These are phyloP conservation scores for Lithophane socia DNA, from an alignment of 2,888 invertebrate species.

Conservation along the genomic window DNA sequence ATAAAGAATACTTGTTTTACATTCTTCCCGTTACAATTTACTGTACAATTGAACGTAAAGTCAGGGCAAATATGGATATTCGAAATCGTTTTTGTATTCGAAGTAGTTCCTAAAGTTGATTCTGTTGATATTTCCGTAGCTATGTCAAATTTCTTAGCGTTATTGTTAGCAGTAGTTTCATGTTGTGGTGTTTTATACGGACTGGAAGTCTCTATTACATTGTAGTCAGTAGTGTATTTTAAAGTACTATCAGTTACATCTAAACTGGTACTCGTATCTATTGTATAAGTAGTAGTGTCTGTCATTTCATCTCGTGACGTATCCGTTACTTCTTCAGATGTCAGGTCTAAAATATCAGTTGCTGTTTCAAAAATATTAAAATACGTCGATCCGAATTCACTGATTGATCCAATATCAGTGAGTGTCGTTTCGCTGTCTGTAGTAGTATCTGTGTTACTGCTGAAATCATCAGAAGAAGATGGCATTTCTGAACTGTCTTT, in stretches of 20 bases:
- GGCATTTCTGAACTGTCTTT: conserved; percentile 23
- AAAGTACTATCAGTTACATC: conserved; percentile 30
- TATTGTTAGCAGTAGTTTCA: conserved; percentile 30
- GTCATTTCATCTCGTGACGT: conserved; percentile 13
- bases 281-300: conserved; percentile 34
- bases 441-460: conserved; percentile 40
- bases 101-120: conserved; percentile 30
- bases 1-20: conserved; percentile 83
- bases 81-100: conserved; percentile 6
- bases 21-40: conserved; percentile 77
- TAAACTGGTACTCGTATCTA: conserved; percentile 24
- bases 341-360: conserved; percentile 26
- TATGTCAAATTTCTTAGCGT: conserved; percentile 23
- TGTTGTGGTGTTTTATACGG: conserved; percentile 22
- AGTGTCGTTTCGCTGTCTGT: conserved; percentile 45
- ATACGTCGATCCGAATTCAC: conserved; percentile 28
- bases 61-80: conserved; percentile 71
- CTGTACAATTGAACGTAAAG: conserved; percentile 80
- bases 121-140: conserved; percentile 37
- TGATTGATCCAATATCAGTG: conserved; percentile 38
- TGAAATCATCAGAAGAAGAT: conserved; percentile 19
- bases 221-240: conserved; percentile 21
- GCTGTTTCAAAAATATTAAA: conserved; percentile 33
- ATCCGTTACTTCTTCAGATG: conserved; percentile 23
- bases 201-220: conserved; percentile 39